Conservation (phyloP, 2,113 vertebrate genomes). For the Acrocephalus arundinaceus region DNA sequence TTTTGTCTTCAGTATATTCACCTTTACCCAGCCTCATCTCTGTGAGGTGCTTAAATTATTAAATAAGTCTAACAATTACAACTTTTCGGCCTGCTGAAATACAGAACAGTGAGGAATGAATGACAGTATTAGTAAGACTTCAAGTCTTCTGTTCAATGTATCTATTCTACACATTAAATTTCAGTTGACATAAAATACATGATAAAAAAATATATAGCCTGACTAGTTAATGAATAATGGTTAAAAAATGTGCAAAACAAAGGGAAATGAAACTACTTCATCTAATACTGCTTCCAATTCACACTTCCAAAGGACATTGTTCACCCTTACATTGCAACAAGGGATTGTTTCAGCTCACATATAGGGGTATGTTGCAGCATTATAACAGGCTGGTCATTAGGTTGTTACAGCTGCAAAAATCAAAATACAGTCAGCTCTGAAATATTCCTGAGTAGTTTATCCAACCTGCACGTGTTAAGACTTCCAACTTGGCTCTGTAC, state of each 20-base stretch:
- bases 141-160: neutral
- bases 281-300: neutral
- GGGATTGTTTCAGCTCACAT: neutral
- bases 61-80: neutral
- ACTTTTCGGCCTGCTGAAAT: neutral
- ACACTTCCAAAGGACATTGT: neutral
- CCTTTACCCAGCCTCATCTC: neutral
- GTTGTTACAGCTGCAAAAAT: conserved; percentile 4
- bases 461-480: neutral
- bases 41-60: neutral
- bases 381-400: neutral
- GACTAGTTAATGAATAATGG: neutral
- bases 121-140: neutral
- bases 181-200: neutral
- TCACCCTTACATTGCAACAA: neutral
- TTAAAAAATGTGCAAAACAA: neutral
- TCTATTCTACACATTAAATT: neutral
- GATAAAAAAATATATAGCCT: neutral
- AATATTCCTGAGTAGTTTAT: neutral
- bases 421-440: neutral
- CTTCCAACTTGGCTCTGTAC: neutral
- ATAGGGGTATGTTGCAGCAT: neutral
- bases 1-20: neutral
- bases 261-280: neutral
- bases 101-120: neutral